A percentile compares a stretch with the other conserved stretches of the same genome.
Conservation (phyloP, 2,888 invertebrate genomes). For the Hirtodrosophila trivittata region DNA sequence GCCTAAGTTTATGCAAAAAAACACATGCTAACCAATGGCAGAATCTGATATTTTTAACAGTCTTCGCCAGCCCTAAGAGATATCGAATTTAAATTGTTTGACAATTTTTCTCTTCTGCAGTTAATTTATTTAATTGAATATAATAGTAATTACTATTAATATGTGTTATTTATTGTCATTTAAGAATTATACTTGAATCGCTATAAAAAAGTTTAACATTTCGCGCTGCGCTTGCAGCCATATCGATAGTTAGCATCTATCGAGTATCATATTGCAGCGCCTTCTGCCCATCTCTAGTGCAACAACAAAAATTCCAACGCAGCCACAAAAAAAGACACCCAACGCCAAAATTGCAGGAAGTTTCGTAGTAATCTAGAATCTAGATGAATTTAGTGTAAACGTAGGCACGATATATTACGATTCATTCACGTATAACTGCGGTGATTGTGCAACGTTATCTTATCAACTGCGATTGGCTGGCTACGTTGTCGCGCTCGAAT, state of each 20-base stretch:
- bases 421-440: constrained; percentile 16
- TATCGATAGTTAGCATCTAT: constrained; percentile 24
- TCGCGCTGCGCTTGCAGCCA: neutral
- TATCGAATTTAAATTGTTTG: neutral
- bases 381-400: constrained; percentile 8
- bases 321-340: constrained; percentile 25
- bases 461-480: constrained; percentile 11
- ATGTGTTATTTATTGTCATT: too few relatives aligned
- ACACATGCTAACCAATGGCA: neutral
- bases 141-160: too few relatives aligned
- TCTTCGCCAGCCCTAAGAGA: neutral
- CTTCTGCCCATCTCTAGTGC: constrained; percentile 37
- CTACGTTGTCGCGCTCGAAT: constrained; percentile 34
- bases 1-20: neutral
- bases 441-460: constrained; percentile 11
- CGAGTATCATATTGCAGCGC: constrained; percentile 17
- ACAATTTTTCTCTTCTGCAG: too few relatives aligned
- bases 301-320: constrained; percentile 67
- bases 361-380: constrained; percentile 5
- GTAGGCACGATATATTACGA: constrained; percentile 30
- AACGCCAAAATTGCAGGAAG: constrained; percentile 29
- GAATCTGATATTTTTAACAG: constrained; percentile 2
- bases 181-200: too few relatives aligned
- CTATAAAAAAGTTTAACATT: too few relatives aligned
- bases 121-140: too few relatives aligned